Base-by-base conservation (phyloP, 2,113 vertebrate genomes). In the Rhodinocichla rosea region DNA sequence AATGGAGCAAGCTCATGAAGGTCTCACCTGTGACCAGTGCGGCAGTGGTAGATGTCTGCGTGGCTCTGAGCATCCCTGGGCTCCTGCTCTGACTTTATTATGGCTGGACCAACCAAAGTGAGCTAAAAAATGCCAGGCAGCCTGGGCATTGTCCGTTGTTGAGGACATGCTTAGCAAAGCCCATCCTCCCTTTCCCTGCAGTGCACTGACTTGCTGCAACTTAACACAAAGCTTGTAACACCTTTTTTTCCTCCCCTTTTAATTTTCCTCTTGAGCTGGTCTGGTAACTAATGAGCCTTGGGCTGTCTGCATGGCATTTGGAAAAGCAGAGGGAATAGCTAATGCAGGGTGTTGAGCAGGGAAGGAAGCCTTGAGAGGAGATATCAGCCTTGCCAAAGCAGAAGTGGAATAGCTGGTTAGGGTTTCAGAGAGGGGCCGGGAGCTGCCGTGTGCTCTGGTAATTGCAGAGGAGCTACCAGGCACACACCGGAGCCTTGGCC, bases 341-440 rank as follows among this genome's bases (percentile, higher is more conserved):
- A 39, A 32, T 5, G 7, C 21, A 9, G 44, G 5, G 9, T 8
- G 67, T 8, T 42, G 71, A 27, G 50, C 33, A 44, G 71, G 2
- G 23, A 69, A 71, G 4, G 35, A 82, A 80, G 65, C 67, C 78
- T 49, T 44, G 10, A 44, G 79, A 82, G 82, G 55, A 89, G 83
- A 56, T 67, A 55, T 0, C 60, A 63, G 69, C 82, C 86, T 33
- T 53, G 67, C 75, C 49, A 65, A 40, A 74, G 92, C 89, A 68
- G 39, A 95, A 92, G 88, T 82, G 85, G 94, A 94, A 70, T 39
- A 85, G 94, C 92, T 9, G 78, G 77, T 79, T 78, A 49, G 73
- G 16, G 42, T 92, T 97, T 96, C 94, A 91, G 2, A 87, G 60
- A 55, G 45, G 24, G 33, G 49, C 52, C 2, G 5, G 91, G 60